Base-by-base conservation (phyloP, 2,113 vertebrate genomes). In the Chloropsis hardwickii region DNA sequence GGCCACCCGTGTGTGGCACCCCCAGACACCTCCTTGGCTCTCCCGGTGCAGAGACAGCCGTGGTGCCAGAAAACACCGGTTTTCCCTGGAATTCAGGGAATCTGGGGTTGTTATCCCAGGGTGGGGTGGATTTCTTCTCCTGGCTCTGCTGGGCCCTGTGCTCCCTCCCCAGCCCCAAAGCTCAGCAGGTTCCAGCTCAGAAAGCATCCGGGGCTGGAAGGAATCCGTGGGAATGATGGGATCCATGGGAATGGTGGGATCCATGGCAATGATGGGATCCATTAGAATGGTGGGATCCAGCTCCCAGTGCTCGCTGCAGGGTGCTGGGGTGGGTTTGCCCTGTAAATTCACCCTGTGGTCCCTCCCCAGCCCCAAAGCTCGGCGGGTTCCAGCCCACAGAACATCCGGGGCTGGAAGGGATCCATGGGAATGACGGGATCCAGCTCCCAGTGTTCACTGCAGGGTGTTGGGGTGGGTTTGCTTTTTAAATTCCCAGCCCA, bases 21-120 rank as follows among this genome's bases (percentile, higher is more conserved):
- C 13, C 60, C 33, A 8, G 3, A 16, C 17, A 0, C 3, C 5
- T 4, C 65, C 69, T 14, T 2, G 48, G 62, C 42, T 33, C 28
- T 0, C 21, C 64, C 23, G 1, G 7, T 0, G n/a, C 64, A 5
- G 33, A 21, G 27, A 7, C 17, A 2, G 3, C 20, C 7, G 0
- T 2, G 44, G 7, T 37, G 37, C 37, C 37, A 37, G 37, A 37
- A 37, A 37, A 37, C 37, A 37, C 4, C 12, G 1, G 16, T 9
- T 19, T 71, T 24, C 16, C 29, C 37, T 15, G 50, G 15, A 33
- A 24, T 25, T 35, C 22, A 2, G 3, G 31, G 17, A 23, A 28
- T 39, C 23, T 16, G 61, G 73, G 71, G 3, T 45, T 3, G 7
- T 10, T 20, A 9, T 51, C 31, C 53, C 1, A 0, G 17, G 4